Conservation (phyloP, 1,140 invertebrate genomes). For the Bombus balteatus region DNA sequence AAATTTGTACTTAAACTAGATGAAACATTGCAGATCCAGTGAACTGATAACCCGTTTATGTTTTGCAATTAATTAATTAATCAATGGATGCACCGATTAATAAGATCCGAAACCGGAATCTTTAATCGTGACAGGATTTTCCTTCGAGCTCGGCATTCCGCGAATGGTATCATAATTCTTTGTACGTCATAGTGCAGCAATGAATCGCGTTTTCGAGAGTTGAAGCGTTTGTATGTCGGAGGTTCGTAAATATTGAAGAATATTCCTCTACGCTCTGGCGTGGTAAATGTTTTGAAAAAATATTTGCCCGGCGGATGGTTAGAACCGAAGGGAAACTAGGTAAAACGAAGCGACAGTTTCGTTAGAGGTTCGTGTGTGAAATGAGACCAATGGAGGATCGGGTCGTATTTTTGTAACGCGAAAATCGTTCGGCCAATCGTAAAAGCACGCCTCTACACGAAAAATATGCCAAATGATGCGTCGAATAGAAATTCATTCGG, state of each 20-base stretch:
- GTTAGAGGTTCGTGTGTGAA: not conserved
- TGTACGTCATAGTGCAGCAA: not conserved
- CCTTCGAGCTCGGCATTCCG: not conserved
- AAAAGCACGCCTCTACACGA: not conserved
- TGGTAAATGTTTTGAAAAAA: conserved; percentile 22
- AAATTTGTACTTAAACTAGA: not conserved
- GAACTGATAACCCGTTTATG: too few relatives aligned
- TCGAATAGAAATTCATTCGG: not conserved
- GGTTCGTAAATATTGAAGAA: conserved; percentile 34
- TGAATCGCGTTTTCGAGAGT: conserved; percentile 8
- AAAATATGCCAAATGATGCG: too few relatives aligned
- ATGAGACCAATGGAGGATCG: not conserved
- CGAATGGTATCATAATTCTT: conserved; percentile 13
- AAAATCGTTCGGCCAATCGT: not conserved
- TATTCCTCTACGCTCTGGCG: not conserved
- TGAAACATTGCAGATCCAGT: too few relatives aligned
- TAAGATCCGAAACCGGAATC: not conserved
- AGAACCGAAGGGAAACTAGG: too few relatives aligned
- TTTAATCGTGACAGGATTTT: not conserved
- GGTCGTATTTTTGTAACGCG: not conserved
- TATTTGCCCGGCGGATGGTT: not conserved
- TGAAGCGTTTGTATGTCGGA: not conserved
- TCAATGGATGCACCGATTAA: not conserved
- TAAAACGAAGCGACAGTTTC: not conserved
- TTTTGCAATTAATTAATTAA: not conserved